A percentile compares a stretch with the other conserved stretches of the same genome.
Evolutionary conservation across 23 tunicate species (phyloP).

Genomic region (Styela clava): DNA sequence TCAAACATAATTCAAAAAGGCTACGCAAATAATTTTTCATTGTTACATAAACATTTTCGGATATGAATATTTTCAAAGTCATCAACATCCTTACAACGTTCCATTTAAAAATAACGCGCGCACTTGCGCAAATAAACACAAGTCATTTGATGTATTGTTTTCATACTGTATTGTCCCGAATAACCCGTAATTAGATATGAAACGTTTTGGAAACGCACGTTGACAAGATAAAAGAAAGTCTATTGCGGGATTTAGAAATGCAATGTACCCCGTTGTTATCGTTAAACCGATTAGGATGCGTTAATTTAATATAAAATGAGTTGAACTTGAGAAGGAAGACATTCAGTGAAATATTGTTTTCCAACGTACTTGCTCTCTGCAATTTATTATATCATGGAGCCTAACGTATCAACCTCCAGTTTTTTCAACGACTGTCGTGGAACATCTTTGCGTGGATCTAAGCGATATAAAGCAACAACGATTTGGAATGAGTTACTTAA

Average conservation of each 20-base stretch:
- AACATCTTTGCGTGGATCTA: background rate
- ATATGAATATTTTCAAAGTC: background rate
- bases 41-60: background rate
- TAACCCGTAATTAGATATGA: background rate
- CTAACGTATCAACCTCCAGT: background rate
- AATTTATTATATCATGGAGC: background rate
- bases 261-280: background rate
- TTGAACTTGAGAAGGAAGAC: background rate
- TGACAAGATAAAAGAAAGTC: background rate
- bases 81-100: background rate
- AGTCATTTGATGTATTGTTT: background rate
- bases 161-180: background rate
- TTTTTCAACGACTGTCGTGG: background rate
- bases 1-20: background rate
- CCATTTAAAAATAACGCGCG: background rate
- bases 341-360: background rate
- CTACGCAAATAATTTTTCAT: background rate
- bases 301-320: background rate
- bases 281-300: background rate
- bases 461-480: background rate
- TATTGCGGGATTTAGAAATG: background rate
- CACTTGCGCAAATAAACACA: background rate
- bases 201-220: background rate
- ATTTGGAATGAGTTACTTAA: background rate
- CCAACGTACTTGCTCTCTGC: background rate